Conservation (phyloP, 2,888 invertebrate genomes). For the Nycteola revayana region DNA sequence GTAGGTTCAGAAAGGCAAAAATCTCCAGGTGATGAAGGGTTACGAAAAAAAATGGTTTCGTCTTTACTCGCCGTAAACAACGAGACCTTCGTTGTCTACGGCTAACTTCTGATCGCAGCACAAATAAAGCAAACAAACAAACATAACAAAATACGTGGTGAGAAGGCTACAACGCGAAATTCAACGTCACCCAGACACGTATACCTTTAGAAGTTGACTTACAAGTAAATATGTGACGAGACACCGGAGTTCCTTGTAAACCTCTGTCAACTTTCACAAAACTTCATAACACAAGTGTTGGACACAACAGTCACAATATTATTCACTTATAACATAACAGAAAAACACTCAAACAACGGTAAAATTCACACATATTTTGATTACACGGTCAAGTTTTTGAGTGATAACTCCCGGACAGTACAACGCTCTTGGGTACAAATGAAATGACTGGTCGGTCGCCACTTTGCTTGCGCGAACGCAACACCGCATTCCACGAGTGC, state of each 20-base stretch:
- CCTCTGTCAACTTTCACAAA: conserved; percentile 70
- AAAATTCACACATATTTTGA: conserved; percentile 74
- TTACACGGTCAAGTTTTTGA: conserved; percentile 47
- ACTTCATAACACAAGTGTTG: conserved; percentile 74
- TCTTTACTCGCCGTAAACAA: too few species aligned
- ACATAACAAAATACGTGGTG: conserved; percentile 14
- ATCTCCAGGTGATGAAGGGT: too few species aligned
- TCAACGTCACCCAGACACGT: conserved; percentile 73
- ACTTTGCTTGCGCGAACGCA: conserved; percentile 67
- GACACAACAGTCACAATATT: conserved; percentile 61
- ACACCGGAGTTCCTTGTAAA: conserved; percentile 63
- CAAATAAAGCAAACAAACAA: not conserved
- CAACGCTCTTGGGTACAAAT: conserved; percentile 58
- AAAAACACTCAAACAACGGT: conserved; percentile 59
- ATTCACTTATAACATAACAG: conserved; percentile 60
- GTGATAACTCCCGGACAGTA: conserved; percentile 44
- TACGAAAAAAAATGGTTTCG: too few species aligned
- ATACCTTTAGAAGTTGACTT: conserved; percentile 59
- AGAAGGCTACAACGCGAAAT: conserved; percentile 40
- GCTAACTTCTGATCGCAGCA: too few species aligned
- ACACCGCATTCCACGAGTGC: conserved; percentile 73
- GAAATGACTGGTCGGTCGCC: conserved; percentile 64
- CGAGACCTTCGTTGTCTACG: not conserved
- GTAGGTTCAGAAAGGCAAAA: too few species aligned
- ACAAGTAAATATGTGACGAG: conserved; percentile 66